These are phyloP conservation scores for Parazoanthus darwini DNA, from an alignment of 92 coral and sea anemone species.

Conservation along the genomic window DNA sequence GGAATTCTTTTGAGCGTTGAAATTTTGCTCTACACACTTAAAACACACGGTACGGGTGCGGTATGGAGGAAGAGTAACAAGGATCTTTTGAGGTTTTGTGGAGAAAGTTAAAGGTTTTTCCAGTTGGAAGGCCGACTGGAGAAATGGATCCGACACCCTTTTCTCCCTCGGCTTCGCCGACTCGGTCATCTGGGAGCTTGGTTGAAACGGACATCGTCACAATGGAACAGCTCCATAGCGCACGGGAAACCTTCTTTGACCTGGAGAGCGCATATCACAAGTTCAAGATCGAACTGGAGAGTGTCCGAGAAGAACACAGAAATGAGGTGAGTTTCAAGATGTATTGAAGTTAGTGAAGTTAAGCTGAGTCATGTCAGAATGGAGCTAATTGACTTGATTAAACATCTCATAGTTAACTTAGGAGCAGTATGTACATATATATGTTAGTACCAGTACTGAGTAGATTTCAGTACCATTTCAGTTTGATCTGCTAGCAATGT, in stretches of 20 bases:
- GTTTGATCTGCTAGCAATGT: not conserved
- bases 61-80: not conserved
- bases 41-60: constrained; percentile 13
- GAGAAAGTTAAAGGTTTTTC: not conserved
- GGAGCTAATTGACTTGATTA: not conserved
- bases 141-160: constrained; percentile 28
- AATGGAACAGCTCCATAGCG: constrained; percentile 83
- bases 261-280: constrained; percentile 91
- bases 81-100: not conserved
- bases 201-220: constrained; percentile 72
- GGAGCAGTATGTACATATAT: not conserved
- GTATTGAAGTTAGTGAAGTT: not conserved
- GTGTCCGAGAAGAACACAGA: constrained; percentile 87
- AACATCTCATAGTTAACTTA: not conserved
- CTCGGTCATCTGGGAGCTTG: constrained; percentile 13
- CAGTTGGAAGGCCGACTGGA: not conserved
- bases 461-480: not conserved
- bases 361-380: not conserved
- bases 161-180: constrained; percentile 5
- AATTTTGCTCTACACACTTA: constrained; percentile 17
- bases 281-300: constrained; percentile 89
- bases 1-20: constrained; percentile 23
- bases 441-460: not conserved
- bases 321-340: constrained; percentile 70
- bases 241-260: constrained; percentile 93